Base-by-base conservation (phyloP, 1,140 invertebrate genomes). In the Zaprionus tsacasi region DNA sequence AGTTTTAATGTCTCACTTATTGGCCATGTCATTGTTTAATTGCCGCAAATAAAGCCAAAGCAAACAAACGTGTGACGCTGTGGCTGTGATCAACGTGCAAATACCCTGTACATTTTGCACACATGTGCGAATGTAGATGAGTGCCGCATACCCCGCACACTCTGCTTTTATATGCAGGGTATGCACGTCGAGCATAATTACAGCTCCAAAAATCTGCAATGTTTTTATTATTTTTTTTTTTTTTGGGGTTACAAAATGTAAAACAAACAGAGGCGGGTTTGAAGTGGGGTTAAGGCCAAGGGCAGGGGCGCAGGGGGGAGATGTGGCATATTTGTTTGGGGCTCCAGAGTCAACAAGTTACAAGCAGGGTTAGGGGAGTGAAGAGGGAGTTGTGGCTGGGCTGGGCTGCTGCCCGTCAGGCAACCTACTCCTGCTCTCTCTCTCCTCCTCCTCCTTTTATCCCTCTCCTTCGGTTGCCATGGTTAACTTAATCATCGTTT, bases 311-410 rank as follows among this genome's bases (percentile, higher is more conserved):
- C 10, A 6, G 38, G 38, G 6, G 21, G 21, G 21, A 2, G 21
- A 21, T 21, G 38, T 2, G 27, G 36, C 30, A 61, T 69, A 60
- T 73, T 73, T 73, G 58, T 56, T 68, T 68, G 38, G 50, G 70
- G 70, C 21, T 58, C 50, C 52, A 65, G 61, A 65, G 61, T 71
- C 38, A 71, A 71, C 69, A 65, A 52, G 48, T 45, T 21, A 6
- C 12, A 30, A 60, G 40, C 25, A 21, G 1, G 27, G 27, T 1
- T 2, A 21, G 21, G 21, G 21, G 21, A n/a, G n/a, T n/a, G n/a
- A n/a, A n/a, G n/a, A 27, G 25, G 4, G 25, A 27, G 25, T 4
- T 27, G 27, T 5, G 27, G 27, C n/a, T n/a, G 21, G 21, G 2
- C 2, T 21, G 21, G 21, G 21, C 21, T 21, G 21, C 27, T 30